These are phyloP conservation scores for Azemiops feae DNA, from an alignment of 2,113 vertebrate species.

Conservation along the genomic window DNA sequence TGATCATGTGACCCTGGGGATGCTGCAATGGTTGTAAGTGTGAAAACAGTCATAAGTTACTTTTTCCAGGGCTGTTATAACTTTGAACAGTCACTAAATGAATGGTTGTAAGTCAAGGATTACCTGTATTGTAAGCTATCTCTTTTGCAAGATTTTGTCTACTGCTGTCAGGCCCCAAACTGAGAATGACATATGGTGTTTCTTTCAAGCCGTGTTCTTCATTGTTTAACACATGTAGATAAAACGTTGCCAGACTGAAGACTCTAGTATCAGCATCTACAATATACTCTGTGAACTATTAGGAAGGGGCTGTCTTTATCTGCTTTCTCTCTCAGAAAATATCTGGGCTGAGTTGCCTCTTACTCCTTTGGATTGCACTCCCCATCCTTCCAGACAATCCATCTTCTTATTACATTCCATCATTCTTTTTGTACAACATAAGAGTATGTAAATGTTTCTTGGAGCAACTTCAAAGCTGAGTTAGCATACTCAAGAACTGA, in stretches of 20 bases:
- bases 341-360: not conserved
- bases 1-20: too few relatives aligned
- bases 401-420: not conserved
- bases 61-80: not conserved
- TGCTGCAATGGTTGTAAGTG: too few relatives aligned
- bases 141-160: not conserved
- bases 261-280: not conserved
- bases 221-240: not conserved
- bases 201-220: not conserved
- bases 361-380: not conserved
- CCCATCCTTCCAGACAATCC: not conserved
- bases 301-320: not conserved
- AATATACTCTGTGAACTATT: not conserved
- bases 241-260: not conserved
- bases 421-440: not conserved
- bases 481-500: rapidly evolving
- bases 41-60: not conserved
- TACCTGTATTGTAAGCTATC: not conserved
- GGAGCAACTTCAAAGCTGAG: not conserved
- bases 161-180: not conserved
- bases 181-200: not conserved
- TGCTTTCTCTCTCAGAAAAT: not conserved
- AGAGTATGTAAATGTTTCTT: not conserved
- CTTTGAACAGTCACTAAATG: not conserved
- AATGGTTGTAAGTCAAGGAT: not conserved